Base-by-base conservation (phyloP, 2,888 invertebrate genomes). In the Heteropelma amictum region DNA sequence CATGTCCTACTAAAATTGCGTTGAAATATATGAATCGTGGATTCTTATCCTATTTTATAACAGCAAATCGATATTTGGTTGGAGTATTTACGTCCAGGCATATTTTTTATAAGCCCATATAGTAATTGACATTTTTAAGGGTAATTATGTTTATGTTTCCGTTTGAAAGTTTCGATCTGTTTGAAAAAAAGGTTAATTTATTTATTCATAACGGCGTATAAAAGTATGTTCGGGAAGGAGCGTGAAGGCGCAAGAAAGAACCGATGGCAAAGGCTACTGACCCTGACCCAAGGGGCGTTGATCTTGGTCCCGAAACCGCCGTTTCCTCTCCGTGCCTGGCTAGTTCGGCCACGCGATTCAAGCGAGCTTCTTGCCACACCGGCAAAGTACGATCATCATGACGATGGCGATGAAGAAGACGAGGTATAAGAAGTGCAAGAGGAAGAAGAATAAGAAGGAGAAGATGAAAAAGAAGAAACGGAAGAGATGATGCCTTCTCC, bases 211-310 rank as follows among this genome's bases (percentile, higher is more conserved):
- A 81, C 77, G 77, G 78, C 68, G 68, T 53, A 47, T 47, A 26
- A 38, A 19, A 23, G 35, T 14, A 26, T 23, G 30, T 4, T 33
- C 14, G 35, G 35, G n/a, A 17, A 49, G 58, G 68, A 70, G 56
- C 58, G 47, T n/a, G 49, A 54, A 47, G 47, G 67, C 54, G 54
- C 72, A 65, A 65, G 67, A 69, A 61, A 72, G 64, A 72, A 80
- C 76, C 80, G 76, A 76, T 85, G 83, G 80, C 83, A 87, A 88
- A 87, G 88, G 88, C 87, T 88, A 87, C 83, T 87, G 88, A 89
- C 88, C 88, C 88, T 85, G 86, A 87, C 84, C 86, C 83, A 85
- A 85, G 84, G 88, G 87, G 85, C 88, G 87, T 88, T 88, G 88
- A 85, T 88, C 88, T 85, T 88, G 83, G 80, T 82, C 82, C 81